Base-by-base conservation (phyloP, 2,797 vertebrate genomes). In the Distichodus sexfasciatus region DNA sequence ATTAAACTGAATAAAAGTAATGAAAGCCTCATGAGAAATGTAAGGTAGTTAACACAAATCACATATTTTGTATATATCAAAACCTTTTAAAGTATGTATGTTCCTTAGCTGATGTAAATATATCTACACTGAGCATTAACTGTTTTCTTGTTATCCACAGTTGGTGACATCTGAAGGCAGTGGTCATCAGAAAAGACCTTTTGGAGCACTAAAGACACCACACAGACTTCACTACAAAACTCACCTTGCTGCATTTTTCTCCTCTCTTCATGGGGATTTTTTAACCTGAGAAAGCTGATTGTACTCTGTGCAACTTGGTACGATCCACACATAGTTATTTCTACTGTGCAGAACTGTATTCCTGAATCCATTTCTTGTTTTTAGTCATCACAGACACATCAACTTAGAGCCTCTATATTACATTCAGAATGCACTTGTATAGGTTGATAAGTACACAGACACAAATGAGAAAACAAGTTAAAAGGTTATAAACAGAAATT, bases 171-270 rank as follows among this genome's bases (percentile, higher is more conserved):
- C 1, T n/a, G n/a, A n/a, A n/a, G 58, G 41, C 21, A 53, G 46
- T 23, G 57, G 46, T 12, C 57, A 31, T 19, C 47, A 19, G 29
- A 17, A 17, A 44, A 60, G 10, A 43, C 41, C 8, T 26, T 35
- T 21, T 58, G 66, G 33, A 74, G 23, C 62, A 21, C 60, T 46
- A 70, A 46, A 53, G 28, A 53, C 23, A 47, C 28, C 47, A 35
- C 2, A 71, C 50, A 66, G 9, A 55, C 29, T 29, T 8, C 14
- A 7, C 2, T 50, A 21, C 44, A 71, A 7, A 50, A 11, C 29
- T 33, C n/a, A 15, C 33, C 31, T 36, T 51, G 15, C 23, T 51
- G 23, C 46, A 12, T 65, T 41, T 1, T 0, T 48, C 36, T 28
- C 23, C 26, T 62, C 31, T 10, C n/a, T n/a, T n/a, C n/a, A n/a